Percentiles rank a stretch among this genome's conserved stretches.
Conservation (phyloP, 2,797 vertebrate species). For the Notamacropus eugenii region DNA sequence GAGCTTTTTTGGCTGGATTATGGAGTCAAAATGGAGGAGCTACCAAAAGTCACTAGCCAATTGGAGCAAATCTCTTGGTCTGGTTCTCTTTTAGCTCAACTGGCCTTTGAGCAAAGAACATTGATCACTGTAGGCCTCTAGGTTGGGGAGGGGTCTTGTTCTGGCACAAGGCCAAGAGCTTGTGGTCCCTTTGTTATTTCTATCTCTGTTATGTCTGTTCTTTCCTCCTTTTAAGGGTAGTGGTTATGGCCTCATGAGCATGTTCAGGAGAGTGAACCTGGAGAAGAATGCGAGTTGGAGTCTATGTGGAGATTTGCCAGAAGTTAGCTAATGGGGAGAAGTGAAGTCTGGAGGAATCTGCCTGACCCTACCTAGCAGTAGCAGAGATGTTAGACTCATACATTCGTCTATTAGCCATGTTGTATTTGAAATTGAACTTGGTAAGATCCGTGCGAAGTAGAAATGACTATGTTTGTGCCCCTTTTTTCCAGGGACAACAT, state of each 20-base stretch:
- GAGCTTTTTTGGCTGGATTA: not conserved
- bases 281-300: not conserved
- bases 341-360: too few species aligned
- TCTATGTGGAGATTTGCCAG: too few species aligned
- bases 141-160: not conserved
- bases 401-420: too few species aligned
- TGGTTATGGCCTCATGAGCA: not conserved
- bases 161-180: not conserved
- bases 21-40: not conserved
- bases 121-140: not conserved
- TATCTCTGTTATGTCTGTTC: not conserved
- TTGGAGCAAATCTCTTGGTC: not conserved
- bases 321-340: too few species aligned
- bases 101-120: not conserved
- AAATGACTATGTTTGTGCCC: too few species aligned
- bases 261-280: not conserved
- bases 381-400: too few species aligned
- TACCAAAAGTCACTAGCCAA: not conserved
- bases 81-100: not conserved
- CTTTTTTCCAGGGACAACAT: too few species aligned
- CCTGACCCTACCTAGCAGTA: too few species aligned
- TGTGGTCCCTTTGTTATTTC: not conserved
- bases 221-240: not conserved
- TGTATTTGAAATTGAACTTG: too few species aligned
- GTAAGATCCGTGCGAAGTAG: too few species aligned